Percentiles rank a stretch among this genome's conserved stretches.
Conservation (phyloP, 1,140 invertebrate species). For the Drosophila sproati region DNA sequence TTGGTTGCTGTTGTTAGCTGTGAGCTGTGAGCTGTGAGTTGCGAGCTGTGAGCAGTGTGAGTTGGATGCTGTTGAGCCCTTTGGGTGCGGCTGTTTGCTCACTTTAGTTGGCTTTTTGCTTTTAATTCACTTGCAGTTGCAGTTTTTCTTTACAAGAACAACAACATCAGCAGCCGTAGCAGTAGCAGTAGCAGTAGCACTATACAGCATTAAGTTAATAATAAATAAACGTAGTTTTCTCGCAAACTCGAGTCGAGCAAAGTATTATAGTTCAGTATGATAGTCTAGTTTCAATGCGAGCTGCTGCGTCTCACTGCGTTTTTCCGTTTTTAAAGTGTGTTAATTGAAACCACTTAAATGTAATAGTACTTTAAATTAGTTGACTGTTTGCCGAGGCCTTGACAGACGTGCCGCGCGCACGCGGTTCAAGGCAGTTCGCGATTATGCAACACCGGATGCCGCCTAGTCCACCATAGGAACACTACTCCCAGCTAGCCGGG, state of each 20-base stretch:
- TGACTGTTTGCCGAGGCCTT: slow-evolving; percentile 58
- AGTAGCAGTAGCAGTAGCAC: slow-evolving; percentile 18
- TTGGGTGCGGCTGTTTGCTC: slow-evolving; percentile 49
- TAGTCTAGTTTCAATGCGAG: slow-evolving; percentile 5
- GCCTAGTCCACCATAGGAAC: background rate
- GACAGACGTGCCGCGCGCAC: background rate
- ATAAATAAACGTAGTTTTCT: slow-evolving; percentile 75
- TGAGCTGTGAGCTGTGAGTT: slow-evolving; percentile 8
- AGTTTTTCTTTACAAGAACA: slow-evolving; percentile 58
- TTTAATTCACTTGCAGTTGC: slow-evolving; percentile 79
- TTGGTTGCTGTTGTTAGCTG: slow-evolving; percentile 24
- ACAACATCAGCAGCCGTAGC: slow-evolving; percentile 14
- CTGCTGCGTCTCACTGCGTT: slow-evolving; percentile 11
- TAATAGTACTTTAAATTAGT: slow-evolving; percentile 82
- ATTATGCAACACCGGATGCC: slow-evolving; percentile 45
- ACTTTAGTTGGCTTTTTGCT: slow-evolving; percentile 61
- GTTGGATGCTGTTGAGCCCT: slow-evolving; percentile 7
- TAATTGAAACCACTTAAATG: slow-evolving; percentile 81
- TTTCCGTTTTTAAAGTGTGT: slow-evolving; percentile 59
- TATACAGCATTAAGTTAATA: slow-evolving; percentile 71
- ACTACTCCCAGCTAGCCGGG: background rate
- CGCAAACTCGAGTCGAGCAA: slow-evolving; percentile 9
- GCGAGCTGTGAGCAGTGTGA: background rate
- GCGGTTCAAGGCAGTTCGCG: slow-evolving; percentile 19
- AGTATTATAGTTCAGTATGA: background rate